phyloP scores from a whole-genome alignment of 2,888 invertebrate species.

The Podotricha telesiphe region DNA sequence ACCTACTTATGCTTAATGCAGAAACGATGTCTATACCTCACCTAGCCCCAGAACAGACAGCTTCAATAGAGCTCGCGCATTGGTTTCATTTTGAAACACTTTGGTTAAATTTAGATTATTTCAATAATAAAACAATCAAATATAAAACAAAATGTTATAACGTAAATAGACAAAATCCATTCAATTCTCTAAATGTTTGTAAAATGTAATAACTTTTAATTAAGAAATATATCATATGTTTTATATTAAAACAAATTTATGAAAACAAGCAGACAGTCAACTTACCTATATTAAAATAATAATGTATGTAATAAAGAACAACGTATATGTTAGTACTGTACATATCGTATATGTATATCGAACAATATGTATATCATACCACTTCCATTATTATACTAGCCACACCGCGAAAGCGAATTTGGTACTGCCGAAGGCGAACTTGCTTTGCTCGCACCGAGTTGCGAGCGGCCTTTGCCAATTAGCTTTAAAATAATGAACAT shows the following conservation, averaged over 20 bases:
- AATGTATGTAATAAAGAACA: too few species aligned
- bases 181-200: too few species aligned
- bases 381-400: conserved; percentile 42
- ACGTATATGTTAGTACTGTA: too few species aligned
- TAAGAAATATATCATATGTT: too few species aligned
- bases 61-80: conserved; percentile 5
- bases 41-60: background rate
- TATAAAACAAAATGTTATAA: background rate
- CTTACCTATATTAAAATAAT: too few species aligned
- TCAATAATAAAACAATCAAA: background rate
- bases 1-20: conserved; percentile 74
- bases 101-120: conserved; percentile 1
- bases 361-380: too few species aligned
- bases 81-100: background rate
- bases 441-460: conserved; percentile 73
- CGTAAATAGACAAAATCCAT: too few species aligned
- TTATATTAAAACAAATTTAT: too few species aligned
- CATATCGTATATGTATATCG: too few species aligned
- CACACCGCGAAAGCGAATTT: conserved; percentile 72
- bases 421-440: conserved; percentile 78
- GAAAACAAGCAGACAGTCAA: too few species aligned
- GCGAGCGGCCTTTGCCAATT: conserved; percentile 82
- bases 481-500: conserved; percentile 84
- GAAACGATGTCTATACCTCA: conserved; percentile 75
- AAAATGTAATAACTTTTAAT: too few species aligned